Percentiles rank a stretch among this genome's conserved stretches.
phyloP scores from a whole-genome alignment of 2,888 invertebrate genomes.

The Andrena trimmerana region DNA sequence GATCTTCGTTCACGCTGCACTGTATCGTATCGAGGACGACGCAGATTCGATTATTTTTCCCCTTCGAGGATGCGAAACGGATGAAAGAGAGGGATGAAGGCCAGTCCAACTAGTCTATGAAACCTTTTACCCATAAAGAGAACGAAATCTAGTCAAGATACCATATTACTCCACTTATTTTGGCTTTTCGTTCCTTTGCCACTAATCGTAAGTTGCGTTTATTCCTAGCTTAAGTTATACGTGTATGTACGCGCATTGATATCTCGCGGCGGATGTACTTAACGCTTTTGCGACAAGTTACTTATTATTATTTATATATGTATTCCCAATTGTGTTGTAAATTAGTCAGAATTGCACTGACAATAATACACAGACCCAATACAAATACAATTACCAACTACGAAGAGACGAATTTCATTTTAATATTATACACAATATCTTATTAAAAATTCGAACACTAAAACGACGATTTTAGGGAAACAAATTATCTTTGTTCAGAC shows the following conservation, averaged over 20 bases:
- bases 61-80: neutral
- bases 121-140: conserved; percentile 12
- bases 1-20: conserved; percentile 38
- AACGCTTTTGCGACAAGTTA: conserved; percentile 45
- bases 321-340: conserved; percentile 39
- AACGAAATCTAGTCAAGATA: conserved; percentile 15
- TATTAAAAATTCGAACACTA: neutral
- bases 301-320: conserved; percentile 47
- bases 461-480: too few species aligned
- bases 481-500: neutral
- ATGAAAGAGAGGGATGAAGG: neutral
- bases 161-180: neutral
- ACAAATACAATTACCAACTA: conserved; percentile 44
- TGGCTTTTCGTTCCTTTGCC: neutral
- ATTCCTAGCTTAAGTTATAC: conserved; percentile 21
- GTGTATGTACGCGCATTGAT: conserved; percentile 28
- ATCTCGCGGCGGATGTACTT: conserved; percentile 51
- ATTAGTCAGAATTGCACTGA: conserved; percentile 63
- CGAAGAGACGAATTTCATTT: conserved; percentile 24
- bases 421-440: conserved; percentile 8
- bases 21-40: conserved; percentile 15
- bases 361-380: conserved; percentile 57
- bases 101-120: conserved; percentile 25
- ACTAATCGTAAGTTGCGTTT: conserved; percentile 14
- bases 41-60: conserved; percentile 28